These are phyloP conservation scores for Patiria pectinifera DNA, from an alignment of 53 echinoderm and acorn worm species.

Conservation along the genomic window DNA sequence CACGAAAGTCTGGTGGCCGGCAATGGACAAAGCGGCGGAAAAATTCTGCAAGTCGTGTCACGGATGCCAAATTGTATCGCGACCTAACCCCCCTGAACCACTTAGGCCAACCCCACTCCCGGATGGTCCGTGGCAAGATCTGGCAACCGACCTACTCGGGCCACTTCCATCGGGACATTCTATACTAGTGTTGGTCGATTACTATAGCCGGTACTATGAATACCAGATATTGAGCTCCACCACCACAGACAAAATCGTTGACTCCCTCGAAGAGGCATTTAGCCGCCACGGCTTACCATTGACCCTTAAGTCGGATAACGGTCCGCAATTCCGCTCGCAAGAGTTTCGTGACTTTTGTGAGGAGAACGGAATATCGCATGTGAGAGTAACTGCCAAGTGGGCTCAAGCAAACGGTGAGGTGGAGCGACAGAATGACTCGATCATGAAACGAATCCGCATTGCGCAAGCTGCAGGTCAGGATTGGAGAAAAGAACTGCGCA, in stretches of 20 bases:
- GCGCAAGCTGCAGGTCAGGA: too few relatives aligned
- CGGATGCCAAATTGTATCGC: slow-evolving; percentile 67
- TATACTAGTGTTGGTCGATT: slow-evolving; percentile 32
- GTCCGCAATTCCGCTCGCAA: background rate
- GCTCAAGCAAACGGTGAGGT: too few relatives aligned
- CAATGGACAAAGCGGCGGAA: slow-evolving; percentile 54
- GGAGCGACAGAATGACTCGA: too few relatives aligned
- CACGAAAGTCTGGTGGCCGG: slow-evolving; percentile 65
- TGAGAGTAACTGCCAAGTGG: too few relatives aligned
- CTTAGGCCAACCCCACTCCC: slow-evolving; percentile 45
- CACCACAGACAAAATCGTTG: slow-evolving; percentile 54
- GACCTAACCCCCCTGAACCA: slow-evolving; percentile 48
- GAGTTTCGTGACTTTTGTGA: slow-evolving; percentile 5
- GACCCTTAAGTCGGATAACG: slow-evolving; percentile 59
- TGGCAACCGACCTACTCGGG: slow-evolving; percentile 54
- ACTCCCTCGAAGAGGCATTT: slow-evolving; percentile 67
- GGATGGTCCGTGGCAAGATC: slow-evolving; percentile 22
- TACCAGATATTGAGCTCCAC: slow-evolving; percentile 45
- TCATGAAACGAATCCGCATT: too few relatives aligned
- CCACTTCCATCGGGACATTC: slow-evolving; percentile 61
- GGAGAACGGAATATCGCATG: too few relatives aligned
- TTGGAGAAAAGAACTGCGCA: too few relatives aligned
- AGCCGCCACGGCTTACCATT: slow-evolving; percentile 54
- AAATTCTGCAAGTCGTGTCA: slow-evolving; percentile 57
- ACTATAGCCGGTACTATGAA: slow-evolving; percentile 60